A percentile compares a stretch with the other conserved stretches of the same genome.
Conservation (phyloP, 2,113 vertebrate genomes). For the Corythaixoides concolor region DNA sequence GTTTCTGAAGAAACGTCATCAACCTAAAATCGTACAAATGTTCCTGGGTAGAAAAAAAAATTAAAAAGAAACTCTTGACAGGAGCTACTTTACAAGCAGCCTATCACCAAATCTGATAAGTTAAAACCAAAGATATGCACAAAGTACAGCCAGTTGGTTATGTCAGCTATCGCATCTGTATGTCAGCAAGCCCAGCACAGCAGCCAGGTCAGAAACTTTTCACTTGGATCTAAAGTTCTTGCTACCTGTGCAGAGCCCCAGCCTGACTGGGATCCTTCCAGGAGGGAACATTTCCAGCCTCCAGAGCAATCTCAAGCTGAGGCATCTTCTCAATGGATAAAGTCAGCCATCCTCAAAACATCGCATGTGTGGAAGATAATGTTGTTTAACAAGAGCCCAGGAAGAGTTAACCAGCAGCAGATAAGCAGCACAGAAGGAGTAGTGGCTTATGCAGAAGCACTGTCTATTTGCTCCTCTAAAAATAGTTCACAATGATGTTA, state of each 20-base stretch:
- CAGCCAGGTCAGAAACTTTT: not conserved
- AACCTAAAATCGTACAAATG: not conserved
- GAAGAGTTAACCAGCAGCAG: not conserved
- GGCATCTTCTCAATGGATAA: not conserved
- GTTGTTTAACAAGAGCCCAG: not conserved
- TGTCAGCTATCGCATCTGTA: not conserved
- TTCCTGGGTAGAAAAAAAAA: not conserved
- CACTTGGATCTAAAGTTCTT: not conserved
- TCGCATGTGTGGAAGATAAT: accelerated
- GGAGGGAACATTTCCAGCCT: not conserved
- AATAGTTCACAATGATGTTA: not conserved
- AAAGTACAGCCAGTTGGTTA: not conserved
- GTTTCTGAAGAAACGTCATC: not conserved
- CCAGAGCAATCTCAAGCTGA: not conserved
- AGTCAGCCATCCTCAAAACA: not conserved
- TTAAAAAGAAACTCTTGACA: not conserved
- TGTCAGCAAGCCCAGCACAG: not conserved
- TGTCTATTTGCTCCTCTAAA: not conserved
- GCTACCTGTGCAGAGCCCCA: not conserved
- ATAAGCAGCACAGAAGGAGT: not conserved
- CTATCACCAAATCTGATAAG: not conserved
- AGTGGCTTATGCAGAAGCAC: not conserved
- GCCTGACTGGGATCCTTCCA: not conserved
- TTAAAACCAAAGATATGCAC: not conserved
- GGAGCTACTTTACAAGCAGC: not conserved